These are phyloP conservation scores for Epinotia ramella DNA, from an alignment of 2,888 invertebrate species.

Conservation along the genomic window DNA sequence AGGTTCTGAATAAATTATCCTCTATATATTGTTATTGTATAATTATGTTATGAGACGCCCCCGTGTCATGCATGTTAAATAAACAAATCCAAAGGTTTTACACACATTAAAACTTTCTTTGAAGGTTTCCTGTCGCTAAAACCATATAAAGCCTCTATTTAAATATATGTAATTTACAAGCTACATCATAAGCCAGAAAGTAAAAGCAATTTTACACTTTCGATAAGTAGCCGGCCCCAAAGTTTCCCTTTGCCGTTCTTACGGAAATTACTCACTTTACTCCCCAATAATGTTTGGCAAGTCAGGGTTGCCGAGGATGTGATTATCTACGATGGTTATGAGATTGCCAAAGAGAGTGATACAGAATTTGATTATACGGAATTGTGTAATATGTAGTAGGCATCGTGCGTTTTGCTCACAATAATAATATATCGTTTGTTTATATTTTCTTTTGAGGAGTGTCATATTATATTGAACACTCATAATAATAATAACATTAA, in stretches of 20 bases:
- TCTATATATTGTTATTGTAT: no score
- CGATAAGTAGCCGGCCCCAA: constrained; percentile 17
- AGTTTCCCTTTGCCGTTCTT: constrained; percentile 26
- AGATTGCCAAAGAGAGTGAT: constrained; percentile 13
- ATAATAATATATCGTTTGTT: no score
- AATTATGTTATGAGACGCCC: no score
- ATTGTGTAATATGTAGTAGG: background rate
- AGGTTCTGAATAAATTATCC: no score
- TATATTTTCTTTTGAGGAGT: no score
- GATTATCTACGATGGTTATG: constrained; percentile 11
- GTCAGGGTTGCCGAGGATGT: constrained; percentile 7
- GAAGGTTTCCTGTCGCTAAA: background rate
- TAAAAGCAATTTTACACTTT: constrained; percentile 27
- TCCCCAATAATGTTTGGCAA: constrained; percentile 16
- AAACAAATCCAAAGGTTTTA: background rate
- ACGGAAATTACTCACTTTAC: constrained; percentile 28
- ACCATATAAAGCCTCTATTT: constrained; percentile 3
- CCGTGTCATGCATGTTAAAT: background rate
- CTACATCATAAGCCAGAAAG: background rate
- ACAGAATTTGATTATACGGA: constrained; percentile 20
- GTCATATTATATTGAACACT: no score
- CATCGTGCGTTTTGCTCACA: background rate
- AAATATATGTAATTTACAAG: constrained; percentile 17
- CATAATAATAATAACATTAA: no score
- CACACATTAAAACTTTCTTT: constrained; percentile 15